Conservation (phyloP, 1,140 invertebrate genomes). For the Cyclina sinensis region DNA sequence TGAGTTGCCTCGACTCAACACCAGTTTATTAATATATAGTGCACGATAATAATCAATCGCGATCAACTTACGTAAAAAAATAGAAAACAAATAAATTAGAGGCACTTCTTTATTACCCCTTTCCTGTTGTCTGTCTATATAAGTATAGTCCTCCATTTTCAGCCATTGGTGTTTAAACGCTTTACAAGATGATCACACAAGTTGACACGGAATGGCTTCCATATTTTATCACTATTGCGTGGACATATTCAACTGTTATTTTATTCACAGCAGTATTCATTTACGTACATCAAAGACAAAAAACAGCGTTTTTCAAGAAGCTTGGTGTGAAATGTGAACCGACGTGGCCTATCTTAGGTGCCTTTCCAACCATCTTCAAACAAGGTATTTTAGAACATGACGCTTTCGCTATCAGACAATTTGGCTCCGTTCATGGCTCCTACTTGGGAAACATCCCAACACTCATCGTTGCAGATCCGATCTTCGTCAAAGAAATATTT, state of each 20-base stretch:
- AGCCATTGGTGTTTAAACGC: background rate
- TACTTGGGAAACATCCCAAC: conserved; percentile 52
- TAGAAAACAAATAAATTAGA: too few relatives aligned
- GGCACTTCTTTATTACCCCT: too few relatives aligned
- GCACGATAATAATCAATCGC: too few relatives aligned
- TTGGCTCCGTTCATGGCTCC: conserved; percentile 29
- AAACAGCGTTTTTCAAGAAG: background rate
- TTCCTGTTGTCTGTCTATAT: background rate
- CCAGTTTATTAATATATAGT: too few relatives aligned
- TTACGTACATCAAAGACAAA: background rate
- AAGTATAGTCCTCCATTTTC: background rate
- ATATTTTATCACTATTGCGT: background rate
- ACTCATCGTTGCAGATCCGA: conserved; percentile 45
- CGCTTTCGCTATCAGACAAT: conserved; percentile 1
- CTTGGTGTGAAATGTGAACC: background rate
- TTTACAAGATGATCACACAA: background rate
- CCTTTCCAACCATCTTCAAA: conserved; percentile 3
- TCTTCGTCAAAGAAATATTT: conserved; percentile 44
- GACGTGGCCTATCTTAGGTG: conserved; percentile 29
- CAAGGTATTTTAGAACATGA: conserved; percentile 47
- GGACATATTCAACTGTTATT: background rate
- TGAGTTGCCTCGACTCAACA: too few relatives aligned
- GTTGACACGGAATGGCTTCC: background rate
- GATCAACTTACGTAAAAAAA: too few relatives aligned
- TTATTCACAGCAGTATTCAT: background rate